These are phyloP conservation scores for Jaculus jaculus DNA, from an alignment of 2,113 vertebrate genomes.

Conservation along the genomic window DNA sequence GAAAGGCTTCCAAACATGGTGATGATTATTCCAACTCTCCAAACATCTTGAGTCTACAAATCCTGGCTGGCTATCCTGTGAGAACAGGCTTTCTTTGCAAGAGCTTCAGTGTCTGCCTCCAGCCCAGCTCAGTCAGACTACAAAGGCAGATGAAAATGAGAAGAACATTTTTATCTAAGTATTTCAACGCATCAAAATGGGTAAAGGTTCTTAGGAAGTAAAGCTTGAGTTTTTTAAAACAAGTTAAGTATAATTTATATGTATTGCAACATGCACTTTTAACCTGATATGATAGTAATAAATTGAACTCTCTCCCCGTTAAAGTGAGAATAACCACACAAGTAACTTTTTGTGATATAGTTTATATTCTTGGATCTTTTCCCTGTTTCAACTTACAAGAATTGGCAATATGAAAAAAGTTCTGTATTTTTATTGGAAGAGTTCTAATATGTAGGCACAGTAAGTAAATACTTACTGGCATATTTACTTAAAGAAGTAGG, in stretches of 20 bases:
- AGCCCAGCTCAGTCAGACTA: conserved; percentile 65
- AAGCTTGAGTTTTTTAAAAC: conserved; percentile 60
- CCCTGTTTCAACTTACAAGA: conserved; percentile 61
- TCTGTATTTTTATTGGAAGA: conserved; percentile 58
- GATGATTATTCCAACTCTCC: conserved; percentile 60
- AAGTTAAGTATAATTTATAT: conserved; percentile 41
- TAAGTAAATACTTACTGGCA: conserved; percentile 33
- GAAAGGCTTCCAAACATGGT: conserved; percentile 58
- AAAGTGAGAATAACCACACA: conserved; percentile 59
- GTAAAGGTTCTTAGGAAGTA: conserved; percentile 50
- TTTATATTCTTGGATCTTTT: conserved; percentile 68
- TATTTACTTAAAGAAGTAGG: conserved; percentile 57
- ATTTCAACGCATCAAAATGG: conserved; percentile 54
- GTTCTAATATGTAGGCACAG: conserved; percentile 34
- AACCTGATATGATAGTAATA: conserved; percentile 49
- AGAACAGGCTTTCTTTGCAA: conserved; percentile 65
- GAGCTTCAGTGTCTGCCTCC: conserved; percentile 53
- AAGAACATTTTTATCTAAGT: conserved; percentile 61
- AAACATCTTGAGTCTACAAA: conserved; percentile 76
- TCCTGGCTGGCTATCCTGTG: conserved; percentile 66
- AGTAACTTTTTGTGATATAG: conserved; percentile 43
- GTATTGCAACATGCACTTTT: conserved; percentile 18
- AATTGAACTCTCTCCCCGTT: conserved; percentile 49
- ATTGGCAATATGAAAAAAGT: conserved; percentile 60
- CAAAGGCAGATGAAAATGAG: conserved; percentile 63